phyloP scores from a whole-genome alignment of 2,888 invertebrate genomes.

The Sphaerophoria taeniata region DNA sequence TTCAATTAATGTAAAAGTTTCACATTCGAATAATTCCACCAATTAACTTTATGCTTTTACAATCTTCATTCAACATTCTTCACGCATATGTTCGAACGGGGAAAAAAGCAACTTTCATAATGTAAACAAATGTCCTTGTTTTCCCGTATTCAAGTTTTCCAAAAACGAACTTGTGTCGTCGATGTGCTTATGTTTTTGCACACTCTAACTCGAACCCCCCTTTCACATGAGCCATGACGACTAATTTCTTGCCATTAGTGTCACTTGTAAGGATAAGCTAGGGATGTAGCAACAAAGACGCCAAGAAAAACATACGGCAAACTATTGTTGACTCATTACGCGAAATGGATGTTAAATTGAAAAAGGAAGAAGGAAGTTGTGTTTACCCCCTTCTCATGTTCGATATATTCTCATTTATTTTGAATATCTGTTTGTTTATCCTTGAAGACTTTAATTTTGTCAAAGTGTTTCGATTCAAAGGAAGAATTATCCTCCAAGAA shows the following conservation, averaged over 20 bases:
- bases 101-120: too few relatives aligned
- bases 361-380: neutral
- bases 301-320: neutral
- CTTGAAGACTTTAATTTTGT: too few relatives aligned
- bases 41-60: conserved; percentile 63
- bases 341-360: conserved; percentile 43
- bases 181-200: neutral
- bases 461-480: too few relatives aligned
- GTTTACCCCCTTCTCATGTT: too few relatives aligned
- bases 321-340: conserved; percentile 61
- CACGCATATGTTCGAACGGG: neutral
- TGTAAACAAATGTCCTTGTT: conserved; percentile 1
- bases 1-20: conserved; percentile 71
- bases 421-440: too few relatives aligned
- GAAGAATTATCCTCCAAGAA: too few relatives aligned
- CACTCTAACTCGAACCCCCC: neutral
- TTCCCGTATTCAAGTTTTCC: neutral
- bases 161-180: conserved; percentile 24
- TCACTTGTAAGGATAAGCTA: conserved; percentile 29
- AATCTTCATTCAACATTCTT: neutral
- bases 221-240: conserved; percentile 9
- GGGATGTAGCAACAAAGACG: neutral
- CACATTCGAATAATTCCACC: conserved; percentile 59
- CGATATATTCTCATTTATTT: too few relatives aligned
- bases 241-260: conserved; percentile 39